Evolutionary conservation across 2,797 vertebrate genomes (phyloP).

Genomic region (Esox lucius): DNA sequence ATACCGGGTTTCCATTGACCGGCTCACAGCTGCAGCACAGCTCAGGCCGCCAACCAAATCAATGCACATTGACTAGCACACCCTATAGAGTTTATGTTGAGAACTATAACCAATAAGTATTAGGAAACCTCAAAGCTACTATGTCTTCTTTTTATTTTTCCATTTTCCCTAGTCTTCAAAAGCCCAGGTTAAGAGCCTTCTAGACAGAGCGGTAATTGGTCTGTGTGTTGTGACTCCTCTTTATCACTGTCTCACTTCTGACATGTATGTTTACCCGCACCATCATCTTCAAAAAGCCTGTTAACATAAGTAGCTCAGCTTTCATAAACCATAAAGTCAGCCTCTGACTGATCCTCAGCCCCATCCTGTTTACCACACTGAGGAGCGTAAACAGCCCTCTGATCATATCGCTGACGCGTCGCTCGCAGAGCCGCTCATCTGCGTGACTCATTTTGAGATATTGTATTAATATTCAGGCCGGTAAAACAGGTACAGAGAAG

Average conservation of each 20-base stretch:
- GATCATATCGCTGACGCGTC: slow-evolving; percentile 69
- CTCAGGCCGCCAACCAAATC: slow-evolving; percentile 54
- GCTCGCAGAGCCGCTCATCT: slow-evolving; percentile 34
- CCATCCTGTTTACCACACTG: slow-evolving; percentile 76
- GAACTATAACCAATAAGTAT: slow-evolving; percentile 42
- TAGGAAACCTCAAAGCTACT: slow-evolving; percentile 34
- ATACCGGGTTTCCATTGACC: slow-evolving; percentile 39
- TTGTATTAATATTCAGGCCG: slow-evolving; percentile 70
- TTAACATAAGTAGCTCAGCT: slow-evolving; percentile 85
- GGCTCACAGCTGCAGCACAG: slow-evolving; percentile 45
- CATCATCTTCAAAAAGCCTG: slow-evolving; percentile 85
- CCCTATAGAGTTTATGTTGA: slow-evolving; percentile 40
- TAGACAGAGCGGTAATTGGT: slow-evolving; percentile 64
- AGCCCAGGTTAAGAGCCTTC: slow-evolving; percentile 61
- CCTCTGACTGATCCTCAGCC: slow-evolving; percentile 74
- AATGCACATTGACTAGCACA: slow-evolving; percentile 56
- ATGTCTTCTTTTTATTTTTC: slow-evolving; percentile 17
- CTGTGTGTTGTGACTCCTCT: slow-evolving; percentile 63
- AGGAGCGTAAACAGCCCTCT: slow-evolving; percentile 67
- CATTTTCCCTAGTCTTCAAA: slow-evolving; percentile 39
- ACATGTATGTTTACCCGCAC: slow-evolving; percentile 83
- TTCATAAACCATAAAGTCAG: slow-evolving; percentile 79
- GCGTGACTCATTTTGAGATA: slow-evolving; percentile 64
- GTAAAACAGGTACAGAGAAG: slow-evolving; percentile 67
- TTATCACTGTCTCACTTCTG: slow-evolving; percentile 70